Evolutionary conservation across 2,797 vertebrate species (phyloP).

Genomic region (Gymnothorax javanicus): DNA sequence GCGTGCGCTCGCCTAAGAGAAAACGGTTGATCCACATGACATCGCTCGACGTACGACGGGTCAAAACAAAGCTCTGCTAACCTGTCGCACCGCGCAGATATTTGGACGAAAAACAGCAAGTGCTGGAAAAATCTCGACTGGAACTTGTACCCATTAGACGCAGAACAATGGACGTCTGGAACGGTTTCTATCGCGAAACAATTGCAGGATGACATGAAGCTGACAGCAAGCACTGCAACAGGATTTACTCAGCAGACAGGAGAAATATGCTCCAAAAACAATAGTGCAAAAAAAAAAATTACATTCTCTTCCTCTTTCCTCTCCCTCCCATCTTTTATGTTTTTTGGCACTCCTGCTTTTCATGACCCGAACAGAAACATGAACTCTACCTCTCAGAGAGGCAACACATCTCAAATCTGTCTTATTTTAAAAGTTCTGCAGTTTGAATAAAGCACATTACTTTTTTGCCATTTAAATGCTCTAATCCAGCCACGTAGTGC

Average conservation of each 20-base stretch:
- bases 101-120: conserved; percentile 40
- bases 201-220: conserved; percentile 73
- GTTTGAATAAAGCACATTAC: neutral
- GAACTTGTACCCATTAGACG: conserved; percentile 27
- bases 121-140: conserved; percentile 28
- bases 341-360: conserved; percentile 63
- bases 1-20: neutral
- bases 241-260: conserved; percentile 57
- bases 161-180: conserved; percentile 67
- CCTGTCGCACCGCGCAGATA: conserved; percentile 58
- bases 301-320: conserved; percentile 60
- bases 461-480: neutral
- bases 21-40: conserved; percentile 14
- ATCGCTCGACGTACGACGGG: conserved; percentile 36
- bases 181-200: conserved; percentile 67
- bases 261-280: conserved; percentile 46
- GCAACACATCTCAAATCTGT: neutral
- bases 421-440: neutral
- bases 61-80: conserved; percentile 55
- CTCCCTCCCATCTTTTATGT: conserved; percentile 62
- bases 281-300: conserved; percentile 54
- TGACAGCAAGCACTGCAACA: conserved; percentile 59
- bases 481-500: too few relatives aligned
- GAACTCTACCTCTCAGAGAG: conserved; percentile 37
- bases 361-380: conserved; percentile 55